phyloP scores from a whole-genome alignment of 2,797 vertebrate genomes.

The Centropyge bicolor region DNA sequence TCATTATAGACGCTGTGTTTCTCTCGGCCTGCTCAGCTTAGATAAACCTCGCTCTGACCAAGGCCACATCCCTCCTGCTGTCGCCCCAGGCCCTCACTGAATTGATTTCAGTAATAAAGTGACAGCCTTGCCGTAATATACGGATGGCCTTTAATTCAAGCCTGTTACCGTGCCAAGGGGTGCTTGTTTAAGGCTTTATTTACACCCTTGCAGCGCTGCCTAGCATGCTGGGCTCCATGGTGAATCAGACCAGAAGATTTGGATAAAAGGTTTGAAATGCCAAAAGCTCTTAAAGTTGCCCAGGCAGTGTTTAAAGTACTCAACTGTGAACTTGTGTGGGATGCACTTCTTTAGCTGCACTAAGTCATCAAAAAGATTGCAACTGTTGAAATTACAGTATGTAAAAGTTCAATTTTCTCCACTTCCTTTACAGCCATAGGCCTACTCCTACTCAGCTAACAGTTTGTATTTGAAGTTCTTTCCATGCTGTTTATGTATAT shows the following conservation, averaged over 20 bases:
- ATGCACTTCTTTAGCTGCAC: conserved; percentile 67
- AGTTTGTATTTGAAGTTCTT: conserved; percentile 59
- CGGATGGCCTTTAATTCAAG: conserved; percentile 89
- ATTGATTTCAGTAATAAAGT: conserved; percentile 96
- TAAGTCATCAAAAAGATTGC: conserved; percentile 76
- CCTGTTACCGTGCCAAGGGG: conserved; percentile 86
- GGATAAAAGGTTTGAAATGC: conserved; percentile 83
- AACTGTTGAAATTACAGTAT: conserved; percentile 66
- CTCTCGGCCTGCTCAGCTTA: conserved; percentile 87
- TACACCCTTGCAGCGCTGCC: conserved; percentile 84
- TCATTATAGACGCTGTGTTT: conserved; percentile 88
- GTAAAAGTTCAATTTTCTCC: conserved; percentile 57
- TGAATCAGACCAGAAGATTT: conserved; percentile 83
- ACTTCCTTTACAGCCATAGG: conserved; percentile 50
- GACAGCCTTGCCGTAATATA: conserved; percentile 90
- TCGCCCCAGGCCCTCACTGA: conserved; percentile 85
- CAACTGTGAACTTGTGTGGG: conserved; percentile 75
- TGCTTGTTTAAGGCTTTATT: conserved; percentile 93
- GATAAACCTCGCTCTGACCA: conserved; percentile 92
- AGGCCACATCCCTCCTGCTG: conserved; percentile 86
- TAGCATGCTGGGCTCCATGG: conserved; percentile 74
- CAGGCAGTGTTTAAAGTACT: conserved; percentile 72
- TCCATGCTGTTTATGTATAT: conserved; percentile 18
- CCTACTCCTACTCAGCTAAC: conserved; percentile 51
- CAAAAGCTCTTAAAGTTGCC: conserved; percentile 77